Conservation (phyloP, 1,140 invertebrate species). For the Solenopsis fugax region DNA sequence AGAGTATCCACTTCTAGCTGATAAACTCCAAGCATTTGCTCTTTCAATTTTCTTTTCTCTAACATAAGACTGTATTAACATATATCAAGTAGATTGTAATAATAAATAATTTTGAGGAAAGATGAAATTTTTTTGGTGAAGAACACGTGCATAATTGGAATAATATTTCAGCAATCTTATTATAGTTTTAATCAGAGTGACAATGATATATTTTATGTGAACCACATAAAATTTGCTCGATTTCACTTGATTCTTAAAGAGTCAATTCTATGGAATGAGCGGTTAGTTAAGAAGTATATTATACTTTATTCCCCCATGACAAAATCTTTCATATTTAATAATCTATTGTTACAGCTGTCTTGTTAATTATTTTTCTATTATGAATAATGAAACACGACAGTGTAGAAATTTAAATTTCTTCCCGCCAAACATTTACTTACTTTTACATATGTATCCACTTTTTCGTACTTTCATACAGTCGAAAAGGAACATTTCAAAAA, state of each 20-base stretch:
- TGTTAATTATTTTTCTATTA: slow-evolving; percentile 12
- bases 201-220: too few species aligned
- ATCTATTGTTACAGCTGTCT: neutral
- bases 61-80: neutral
- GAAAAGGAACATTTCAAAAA: slow-evolving; percentile 39
- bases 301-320: neutral
- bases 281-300: neutral
- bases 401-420: slow-evolving; percentile 20
- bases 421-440: slow-evolving; percentile 4
- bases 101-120: neutral
- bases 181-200: neutral
- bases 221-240: neutral
- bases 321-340: neutral
- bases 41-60: neutral
- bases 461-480: neutral
- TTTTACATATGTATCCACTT: neutral
- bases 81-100: neutral
- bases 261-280: neutral
- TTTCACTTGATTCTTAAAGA: neutral
- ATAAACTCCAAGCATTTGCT: neutral
- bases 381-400: neutral
- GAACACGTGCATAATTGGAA: neutral
- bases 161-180: neutral
- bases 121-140: neutral
- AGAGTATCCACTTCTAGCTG: neutral